Base-by-base conservation (phyloP, 2,113 vertebrate genomes). In the Caranx ignobilis region DNA sequence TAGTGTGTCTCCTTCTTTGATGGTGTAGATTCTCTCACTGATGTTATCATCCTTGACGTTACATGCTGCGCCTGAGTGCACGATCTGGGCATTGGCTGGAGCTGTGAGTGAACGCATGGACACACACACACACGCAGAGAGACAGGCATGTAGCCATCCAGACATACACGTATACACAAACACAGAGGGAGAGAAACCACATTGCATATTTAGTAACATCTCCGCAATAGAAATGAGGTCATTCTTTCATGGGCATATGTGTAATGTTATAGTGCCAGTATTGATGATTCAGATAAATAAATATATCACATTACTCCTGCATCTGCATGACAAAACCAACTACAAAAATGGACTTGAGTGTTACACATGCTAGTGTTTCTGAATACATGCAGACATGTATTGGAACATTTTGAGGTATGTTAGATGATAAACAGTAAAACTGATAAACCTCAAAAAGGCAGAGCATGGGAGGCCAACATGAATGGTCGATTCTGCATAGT, bases 1-100 rank as follows among this genome's bases (percentile, higher is more conserved):
- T 5, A 99, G 92, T 0, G 94, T 99, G 94, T 98, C 97, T 18
- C 97, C 97, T 88, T 99, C 98, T 34, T 97, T 97, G 92, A 99
- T 99, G 65, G 98, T 99, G 94, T 99, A 99, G 88, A 99, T 98
- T 0, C 97, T 95, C 85, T 99, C 98, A 0, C 97, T 99, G 94
- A 99, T 96, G 92, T 97, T 98, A 89, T 99, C 98, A 79, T 99
- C 97, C 83, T 99, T 99, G 83, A 99, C 97, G 89, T 98, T 97
- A 2, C 98, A 99, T 0, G 98, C 98, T 78, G 98, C 98, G 50
- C 98, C 97, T 0, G 97, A 97, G 63, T 99, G 98, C 79, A 97
- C 96, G 3, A 99, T 99, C 92, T 99, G 98, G 35, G 98, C 98
- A 68, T 98, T 97, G 82, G 98, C 96, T 68, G 97, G 97, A 93